Evolutionary conservation across 2,797 vertebrate species (phyloP).

Genomic region (Parambassis ranga): DNA sequence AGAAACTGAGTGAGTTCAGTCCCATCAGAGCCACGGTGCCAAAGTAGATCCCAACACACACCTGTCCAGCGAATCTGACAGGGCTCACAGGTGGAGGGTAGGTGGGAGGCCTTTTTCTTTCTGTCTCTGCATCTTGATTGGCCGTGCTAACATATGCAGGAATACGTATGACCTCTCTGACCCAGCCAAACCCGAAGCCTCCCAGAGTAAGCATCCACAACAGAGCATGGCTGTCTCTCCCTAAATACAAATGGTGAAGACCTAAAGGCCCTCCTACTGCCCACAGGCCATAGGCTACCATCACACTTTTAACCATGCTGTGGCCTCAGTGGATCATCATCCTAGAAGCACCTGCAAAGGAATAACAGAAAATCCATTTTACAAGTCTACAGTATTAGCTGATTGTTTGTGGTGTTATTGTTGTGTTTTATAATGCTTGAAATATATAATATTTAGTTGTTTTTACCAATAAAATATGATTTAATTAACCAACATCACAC

Average conservation of each 20-base stretch:
- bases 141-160: constrained; percentile 84
- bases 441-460: not conserved
- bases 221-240: constrained; percentile 90
- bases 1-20: constrained; percentile 83
- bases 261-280: constrained; percentile 81
- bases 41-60: constrained; percentile 88
- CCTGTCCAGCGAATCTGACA: constrained; percentile 83
- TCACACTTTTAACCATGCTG: constrained; percentile 77
- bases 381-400: not conserved
- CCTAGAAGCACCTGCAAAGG: constrained; percentile 30
- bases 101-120: not conserved
- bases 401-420: no score
- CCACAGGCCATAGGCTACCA: constrained; percentile 86
- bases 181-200: constrained; percentile 86
- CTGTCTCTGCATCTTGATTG: constrained; percentile 68
- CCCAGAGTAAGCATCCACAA: constrained; percentile 91
- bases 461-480: no score
- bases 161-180: constrained; percentile 86
- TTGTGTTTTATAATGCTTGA: no score
- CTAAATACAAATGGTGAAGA: constrained; percentile 90
- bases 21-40: constrained; percentile 86
- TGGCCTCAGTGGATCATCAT: constrained; percentile 46
- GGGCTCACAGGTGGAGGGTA: constrained; percentile 66
- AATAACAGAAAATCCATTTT: not conserved
- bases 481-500: not conserved